Evolutionary conservation across 2,113 vertebrate species (phyloP), one percentile per base, ranked within the genome.

Genomic region (Scomber scombrus): DNA sequence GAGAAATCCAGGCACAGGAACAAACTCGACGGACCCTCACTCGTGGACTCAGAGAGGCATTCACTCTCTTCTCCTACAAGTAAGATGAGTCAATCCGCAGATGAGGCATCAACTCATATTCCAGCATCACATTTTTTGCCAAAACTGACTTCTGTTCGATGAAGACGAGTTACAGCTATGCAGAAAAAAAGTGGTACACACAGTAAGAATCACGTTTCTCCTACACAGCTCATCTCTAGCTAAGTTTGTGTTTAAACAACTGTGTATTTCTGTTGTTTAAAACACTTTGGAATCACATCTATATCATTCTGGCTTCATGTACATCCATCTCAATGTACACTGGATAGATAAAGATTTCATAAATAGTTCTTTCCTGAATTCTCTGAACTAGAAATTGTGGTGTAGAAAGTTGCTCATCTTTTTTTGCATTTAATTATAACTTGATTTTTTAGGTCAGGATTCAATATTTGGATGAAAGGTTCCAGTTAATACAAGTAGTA

Each of bases 31-130:
- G 29, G 71, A 81, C n/a, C 63, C 46, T 29, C 58, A 3, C 18
- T 15, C 26, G 3, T 13, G 5, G 14, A 43, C 23, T 50, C 61
- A 13, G n/a, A 8, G 45, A 57, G 43, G 43, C 8, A 0, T 29
- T 43, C 57, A 5, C 65, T 51, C 47, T 74, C 16, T 26, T 1
- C 47, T 55, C 16, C 7, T 71, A 34, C 61, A 68, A 57, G 26
- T 13, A n/a, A 4, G 21, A 72, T 56, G 70, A 56, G 47, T 55
- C 68, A 65, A 71, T 69, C 56, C 16, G 23, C 29, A 57, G 31
- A 79, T 57, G 71, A 78, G 70, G 74, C 58, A 46, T 80, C 65
- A 43, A 46, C 63, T 69, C 43, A 47, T 16, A 34, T 74, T 70
- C 43, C 43, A 67, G 43, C 47, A 49, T 63, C 54, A 56, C 14